Evolutionary conservation across 2,888 invertebrate species (phyloP), one percentile per base, ranked within the genome.

Genomic region (Sesamia inferens): DNA sequence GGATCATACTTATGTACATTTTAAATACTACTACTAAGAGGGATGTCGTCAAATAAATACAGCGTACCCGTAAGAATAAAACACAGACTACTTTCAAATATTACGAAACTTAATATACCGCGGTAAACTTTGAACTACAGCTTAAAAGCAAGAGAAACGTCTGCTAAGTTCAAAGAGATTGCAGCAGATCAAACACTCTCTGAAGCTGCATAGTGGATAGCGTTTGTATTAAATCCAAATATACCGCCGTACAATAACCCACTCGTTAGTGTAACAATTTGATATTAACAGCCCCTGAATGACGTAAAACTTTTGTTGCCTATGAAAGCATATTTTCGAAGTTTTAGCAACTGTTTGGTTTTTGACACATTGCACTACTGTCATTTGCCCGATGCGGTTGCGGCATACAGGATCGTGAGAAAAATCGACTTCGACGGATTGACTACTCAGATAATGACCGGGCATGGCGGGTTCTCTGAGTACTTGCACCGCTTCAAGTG

Each of bases 161-260:
- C 51, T n/a, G n/a, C 14, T 42, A 24, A 11, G n/a, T 68, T 68
- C 42, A 42, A 69, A 69, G 42, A n/a, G 69, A 54, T 69, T 44
- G 22, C 44, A 22, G 42, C 62, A 44, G 62, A 22, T 16, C n/a
- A 68, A 42, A 54, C 19, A 54, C 47, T 19, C 42, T 14, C 7
- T 11, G 69, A 42, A n/a, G 44, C 54, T 69, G 69, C 54, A 69
- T 24, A 69, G 42, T 3, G 24, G 31, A 54, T 19, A 68, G 22
- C 22, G 42, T 42, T 54, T 68, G 11, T n/a, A 19, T n/a, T 39
- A 31, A 31, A 31, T 31, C 2, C 31, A 31, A 31, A 31, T 31
- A 3, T 31, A 31, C 31, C 31, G 31, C 31, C 31, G n/a, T n/a
- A 51, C 51, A 54, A 10, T n/a, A 0, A 54, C 54, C n/a, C n/a